Evolutionary conservation across 2,113 vertebrate species (phyloP), one percentile per base, ranked within the genome.

Genomic region (Anhinga anhinga): DNA sequence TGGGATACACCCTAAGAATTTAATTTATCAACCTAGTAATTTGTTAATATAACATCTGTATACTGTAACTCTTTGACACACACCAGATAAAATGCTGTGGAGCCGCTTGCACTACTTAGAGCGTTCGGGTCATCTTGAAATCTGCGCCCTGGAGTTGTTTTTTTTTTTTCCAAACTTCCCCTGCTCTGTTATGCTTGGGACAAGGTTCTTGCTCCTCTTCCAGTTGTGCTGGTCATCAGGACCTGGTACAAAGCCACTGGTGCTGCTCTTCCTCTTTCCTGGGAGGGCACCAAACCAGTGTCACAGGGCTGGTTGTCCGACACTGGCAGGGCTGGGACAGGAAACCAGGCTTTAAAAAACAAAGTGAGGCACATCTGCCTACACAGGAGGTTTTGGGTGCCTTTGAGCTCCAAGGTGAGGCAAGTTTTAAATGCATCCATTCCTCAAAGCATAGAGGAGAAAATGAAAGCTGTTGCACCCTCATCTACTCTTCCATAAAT

Each of bases 271-370:
- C 21, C n/a, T 32, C 45, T 25, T 16, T 17, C 27, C 30, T 2
- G 1, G 45, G 34, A 40, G 11, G 19, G 17, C 38, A 26, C 2
- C 2, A 8, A n/a, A 12, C 22, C 6, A 12, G 8, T 23, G 32
- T 7, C 18, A 7, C 13, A 3, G 40, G 7, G 34, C 4, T 27
- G 65, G n/a, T n/a, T 61, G 52, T 71, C 95, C 45, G 95, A 12
- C 38, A 79, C 94, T 5, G 80, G 82, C 66, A 87, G 50, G 30
- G 70, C 91, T 61, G 98, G 97, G 12, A 95, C 55, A 30, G 97
- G 72, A 44, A 29, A 27, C 50, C 2, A 8, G 5, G 17, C 7
- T 36, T 58, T 13, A 50, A 25, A 50, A 36, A 29, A 40, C 23
- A 2, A 19, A 12, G 25, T 6, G 26, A 29, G 36, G 23, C 40